Evolutionary conservation across 2,797 vertebrate genomes (phyloP).

Genomic region (Anableps anableps): DNA sequence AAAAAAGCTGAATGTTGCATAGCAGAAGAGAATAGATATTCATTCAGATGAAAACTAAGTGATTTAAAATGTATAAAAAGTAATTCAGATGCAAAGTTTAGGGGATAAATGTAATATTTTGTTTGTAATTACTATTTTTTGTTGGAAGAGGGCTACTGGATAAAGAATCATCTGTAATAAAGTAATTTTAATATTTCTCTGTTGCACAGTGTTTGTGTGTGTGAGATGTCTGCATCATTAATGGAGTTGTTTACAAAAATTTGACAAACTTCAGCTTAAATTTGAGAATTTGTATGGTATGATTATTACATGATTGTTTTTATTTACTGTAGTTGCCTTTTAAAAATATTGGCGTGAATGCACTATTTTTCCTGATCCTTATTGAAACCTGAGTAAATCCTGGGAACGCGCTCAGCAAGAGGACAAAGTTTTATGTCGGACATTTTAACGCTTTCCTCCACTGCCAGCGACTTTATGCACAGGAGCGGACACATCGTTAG

Average conservation of each 20-base stretch:
- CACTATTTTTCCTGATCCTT: background rate
- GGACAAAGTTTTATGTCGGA: background rate
- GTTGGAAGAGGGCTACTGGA: constrained; percentile 97
- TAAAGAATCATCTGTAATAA: constrained; percentile 99
- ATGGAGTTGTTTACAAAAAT: background rate
- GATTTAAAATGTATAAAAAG: constrained; percentile 81
- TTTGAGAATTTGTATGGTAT: background rate
- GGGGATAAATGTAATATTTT: constrained; percentile 98
- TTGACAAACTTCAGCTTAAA: background rate
- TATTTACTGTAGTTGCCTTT: background rate
- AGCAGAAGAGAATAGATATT: constrained; percentile 76
- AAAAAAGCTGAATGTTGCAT: constrained; percentile 87
- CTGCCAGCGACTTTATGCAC: background rate
- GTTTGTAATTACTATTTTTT: constrained; percentile 99
- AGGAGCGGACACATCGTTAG: background rate
- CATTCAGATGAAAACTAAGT: constrained; percentile 80
- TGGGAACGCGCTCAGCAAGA: background rate
- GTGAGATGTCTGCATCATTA: background rate
- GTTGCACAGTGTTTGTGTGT: constrained; percentile 28
- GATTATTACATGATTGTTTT: background rate
- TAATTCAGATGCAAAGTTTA: constrained; percentile 79
- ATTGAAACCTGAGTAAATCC: background rate
- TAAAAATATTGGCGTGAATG: background rate
- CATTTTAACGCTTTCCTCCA: background rate
- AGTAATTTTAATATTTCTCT: constrained; percentile 98